Conservation (phyloP, 2,888 invertebrate genomes). For the Parnassius glacialis region DNA sequence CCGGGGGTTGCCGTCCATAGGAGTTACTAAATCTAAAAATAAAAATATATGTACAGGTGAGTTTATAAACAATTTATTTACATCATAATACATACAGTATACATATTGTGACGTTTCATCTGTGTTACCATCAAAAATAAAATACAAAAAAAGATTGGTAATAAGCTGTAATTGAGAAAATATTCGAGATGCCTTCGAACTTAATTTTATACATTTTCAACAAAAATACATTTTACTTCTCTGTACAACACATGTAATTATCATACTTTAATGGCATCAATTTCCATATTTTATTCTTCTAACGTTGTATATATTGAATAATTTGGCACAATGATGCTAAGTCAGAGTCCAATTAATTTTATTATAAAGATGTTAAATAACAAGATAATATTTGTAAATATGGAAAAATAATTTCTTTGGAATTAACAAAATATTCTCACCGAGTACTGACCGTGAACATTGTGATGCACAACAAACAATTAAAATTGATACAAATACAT, state of each 20-base stretch:
- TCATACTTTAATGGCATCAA: neutral
- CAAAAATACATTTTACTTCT: neutral
- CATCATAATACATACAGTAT: slow-evolving; percentile 74
- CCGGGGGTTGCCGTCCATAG: too few species aligned
- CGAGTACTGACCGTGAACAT: slow-evolving; percentile 60
- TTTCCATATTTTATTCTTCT: neutral
- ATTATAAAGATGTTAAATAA: neutral
- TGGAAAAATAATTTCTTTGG: slow-evolving; percentile 19
- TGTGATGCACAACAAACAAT: slow-evolving; percentile 45
- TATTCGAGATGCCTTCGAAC: slow-evolving; percentile 34
- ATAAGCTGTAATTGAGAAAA: slow-evolving; percentile 17
- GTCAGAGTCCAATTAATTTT: slow-evolving; percentile 1
- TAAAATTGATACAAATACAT: slow-evolving; percentile 31
- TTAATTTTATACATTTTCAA: neutral
- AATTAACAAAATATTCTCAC: slow-evolving; percentile 26
- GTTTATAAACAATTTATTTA: slow-evolving; percentile 80
- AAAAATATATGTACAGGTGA: slow-evolving; percentile 70
- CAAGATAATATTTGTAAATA: slow-evolving; percentile 1
- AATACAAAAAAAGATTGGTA: slow-evolving; percentile 36
- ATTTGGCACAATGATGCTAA: slow-evolving; percentile 21
- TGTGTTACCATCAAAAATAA: slow-evolving; percentile 51
- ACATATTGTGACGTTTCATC: slow-evolving; percentile 73
- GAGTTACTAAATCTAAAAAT: slow-evolving; percentile 20
- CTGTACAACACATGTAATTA: slow-evolving; percentile 2
- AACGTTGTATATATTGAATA: slow-evolving; percentile 5